Evolutionary conservation across 2,797 vertebrate genomes (phyloP), one percentile per base, ranked within the genome.

Genomic region (Gila robusta): DNA sequence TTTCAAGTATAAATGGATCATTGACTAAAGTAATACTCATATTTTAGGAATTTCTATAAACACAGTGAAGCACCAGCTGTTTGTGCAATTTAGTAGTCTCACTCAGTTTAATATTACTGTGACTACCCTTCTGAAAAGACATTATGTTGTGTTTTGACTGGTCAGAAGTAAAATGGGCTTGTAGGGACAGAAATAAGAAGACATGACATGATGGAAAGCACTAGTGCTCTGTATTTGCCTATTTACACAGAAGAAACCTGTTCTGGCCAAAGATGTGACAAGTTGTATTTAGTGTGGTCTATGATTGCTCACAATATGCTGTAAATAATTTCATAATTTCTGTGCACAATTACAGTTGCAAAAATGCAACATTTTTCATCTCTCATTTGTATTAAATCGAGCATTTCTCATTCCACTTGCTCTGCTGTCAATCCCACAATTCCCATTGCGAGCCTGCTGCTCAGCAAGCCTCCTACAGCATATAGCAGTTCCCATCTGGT

Each of bases 21-120:
- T 71, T 70, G 88, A 86, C 81, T 82, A 81, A 70, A 81, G 82
- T 66, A 81, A 82, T 81, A 62, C 80, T 77, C 73, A 67, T 83
- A 84, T 87, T 81, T 70, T 66, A 77, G 83, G 64, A 69, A 87
- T 78, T 69, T 85, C 41, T 39, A 71, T 80, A 37, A 79, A 72
- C 81, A 86, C 44, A 79, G 80, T 73, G 26, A 74, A 77, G 72
- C 82, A 28, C 81, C 81, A 82, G 70, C 69, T 82, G 59, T 39
- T 77, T 47, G 72, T 77, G 41, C 72, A 54, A 64, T 84, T 67
- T 74, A 74, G 49, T 62, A 62, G 41, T 74, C 81, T 52, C 14
- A 11, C 32, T 67, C 21, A 19, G 44, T 66, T 84, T 52, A 52
- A 28, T 83, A 67, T 49, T 77, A 26, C 32, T 37, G 5, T 37